A percentile compares a stretch with the other conserved stretches of the same genome.
phyloP scores from a whole-genome alignment of 2,797 vertebrate species.

The Ibycter americanus region DNA sequence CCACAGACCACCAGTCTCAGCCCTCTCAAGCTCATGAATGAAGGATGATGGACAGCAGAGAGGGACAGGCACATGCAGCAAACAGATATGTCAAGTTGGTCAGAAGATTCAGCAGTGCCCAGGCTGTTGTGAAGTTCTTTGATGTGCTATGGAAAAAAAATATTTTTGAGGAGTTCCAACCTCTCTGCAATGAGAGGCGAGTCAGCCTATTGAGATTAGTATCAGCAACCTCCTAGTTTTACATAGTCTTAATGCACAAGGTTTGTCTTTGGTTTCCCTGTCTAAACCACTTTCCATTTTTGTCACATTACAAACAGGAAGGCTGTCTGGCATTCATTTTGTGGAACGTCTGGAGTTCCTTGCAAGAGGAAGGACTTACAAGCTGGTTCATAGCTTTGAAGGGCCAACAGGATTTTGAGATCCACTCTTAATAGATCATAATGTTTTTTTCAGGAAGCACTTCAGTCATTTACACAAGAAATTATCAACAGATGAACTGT shows the following conservation, averaged over 20 bases:
- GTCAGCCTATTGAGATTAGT: neutral
- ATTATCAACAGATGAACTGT: neutral
- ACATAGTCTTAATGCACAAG: neutral
- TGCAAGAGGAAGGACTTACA: neutral
- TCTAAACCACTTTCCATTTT: neutral
- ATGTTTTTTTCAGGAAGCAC: neutral
- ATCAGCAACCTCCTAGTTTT: neutral
- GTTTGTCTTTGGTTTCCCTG: neutral
- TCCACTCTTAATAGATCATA: neutral
- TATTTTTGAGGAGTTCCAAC: neutral
- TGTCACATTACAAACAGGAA: neutral
- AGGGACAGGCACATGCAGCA: neutral
- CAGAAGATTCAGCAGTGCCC: neutral
- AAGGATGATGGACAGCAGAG: neutral
- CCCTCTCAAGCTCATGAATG: neutral
- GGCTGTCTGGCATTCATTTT: neutral
- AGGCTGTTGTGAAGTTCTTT: neutral
- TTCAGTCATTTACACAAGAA: neutral
- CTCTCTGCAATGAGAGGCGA: neutral
- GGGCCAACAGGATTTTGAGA: neutral
- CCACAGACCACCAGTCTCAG: neutral
- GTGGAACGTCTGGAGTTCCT: neutral
- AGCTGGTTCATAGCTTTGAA: neutral
- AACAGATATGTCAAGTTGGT: neutral
- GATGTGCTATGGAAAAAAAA: neutral